These are phyloP conservation scores for Panagrolaimus sp. DNA, from an alignment of 1,140 invertebrate genomes.

Conservation along the genomic window DNA sequence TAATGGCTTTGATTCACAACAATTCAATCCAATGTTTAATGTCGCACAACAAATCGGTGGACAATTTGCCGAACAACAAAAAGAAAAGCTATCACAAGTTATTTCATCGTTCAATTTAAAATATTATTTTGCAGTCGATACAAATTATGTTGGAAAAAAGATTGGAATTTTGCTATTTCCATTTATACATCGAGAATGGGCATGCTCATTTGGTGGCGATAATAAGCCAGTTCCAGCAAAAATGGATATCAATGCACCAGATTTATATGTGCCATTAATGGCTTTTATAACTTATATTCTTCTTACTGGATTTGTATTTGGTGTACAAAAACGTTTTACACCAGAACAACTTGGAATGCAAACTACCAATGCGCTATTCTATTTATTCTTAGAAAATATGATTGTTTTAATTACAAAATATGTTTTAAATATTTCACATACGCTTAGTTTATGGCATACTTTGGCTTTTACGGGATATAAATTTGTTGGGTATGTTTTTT, in stretches of 20 bases:
- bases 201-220: conserved; percentile 75
- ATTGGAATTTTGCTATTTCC: conserved; percentile 84
- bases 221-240: conserved; percentile 83
- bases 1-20: neutral
- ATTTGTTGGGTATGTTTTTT: conserved; percentile 70
- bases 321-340: conserved; percentile 72
- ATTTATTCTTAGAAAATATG: conserved; percentile 81
- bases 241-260: conserved; percentile 93
- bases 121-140: conserved; percentile 98
- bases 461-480: conserved; percentile 91
- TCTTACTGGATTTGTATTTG: conserved; percentile 79
- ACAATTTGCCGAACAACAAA: conserved; percentile 54
- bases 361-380: conserved; percentile 84
- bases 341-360: conserved; percentile 89
- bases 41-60: conserved; percentile 49
- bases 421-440: conserved; percentile 78
- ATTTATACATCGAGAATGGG: conserved; percentile 93
- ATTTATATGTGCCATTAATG: conserved; percentile 87
- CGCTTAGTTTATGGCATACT: conserved; percentile 79
- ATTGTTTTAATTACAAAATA: conserved; percentile 79
- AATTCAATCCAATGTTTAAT: conserved; percentile 43
- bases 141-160: conserved; percentile 85
- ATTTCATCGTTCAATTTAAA: conserved; percentile 78
- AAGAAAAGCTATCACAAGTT: conserved; percentile 46
- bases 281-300: conserved; percentile 93